These are phyloP conservation scores for Hippocampus guttulatus DNA, from an alignment of 2,113 vertebrate species.

Conservation along the genomic window DNA sequence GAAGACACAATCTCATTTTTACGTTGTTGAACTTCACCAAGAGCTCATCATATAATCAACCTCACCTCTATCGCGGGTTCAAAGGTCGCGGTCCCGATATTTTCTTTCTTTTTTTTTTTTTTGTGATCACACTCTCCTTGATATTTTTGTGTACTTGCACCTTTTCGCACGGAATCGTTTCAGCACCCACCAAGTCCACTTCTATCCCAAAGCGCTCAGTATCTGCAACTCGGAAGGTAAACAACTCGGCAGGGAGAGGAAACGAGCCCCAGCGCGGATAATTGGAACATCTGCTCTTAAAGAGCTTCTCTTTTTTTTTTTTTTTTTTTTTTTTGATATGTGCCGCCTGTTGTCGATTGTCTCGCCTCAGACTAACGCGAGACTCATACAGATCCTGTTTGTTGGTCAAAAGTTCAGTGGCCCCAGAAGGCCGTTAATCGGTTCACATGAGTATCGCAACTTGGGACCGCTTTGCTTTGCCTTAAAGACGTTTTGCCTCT, in stretches of 20 bases:
- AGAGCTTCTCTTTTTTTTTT: neutral
- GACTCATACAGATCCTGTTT: neutral
- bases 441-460: no score
- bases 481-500: no score
- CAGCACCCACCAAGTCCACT: neutral
- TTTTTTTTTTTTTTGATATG: conserved; percentile 16
- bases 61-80: no score
- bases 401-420: neutral
- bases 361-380: neutral
- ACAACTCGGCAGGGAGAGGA: conserved; percentile 12
- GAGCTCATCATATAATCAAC: no score
- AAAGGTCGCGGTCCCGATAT: no score
- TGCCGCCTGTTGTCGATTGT: neutral
- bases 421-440: neutral
- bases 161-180: no score
- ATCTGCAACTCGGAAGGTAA: neutral
- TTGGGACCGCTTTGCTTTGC: no score
- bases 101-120: no score
- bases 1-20: conserved; percentile 14
- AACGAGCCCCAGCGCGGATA: conserved; percentile 15
- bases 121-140: no score
- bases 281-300: conserved; percentile 16
- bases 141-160: no score
- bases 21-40: no score
- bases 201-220: neutral